A percentile compares a stretch with the other conserved stretches of the same genome.
phyloP scores from a whole-genome alignment of 1,140 invertebrate species.

The Andricus grossulariae region DNA sequence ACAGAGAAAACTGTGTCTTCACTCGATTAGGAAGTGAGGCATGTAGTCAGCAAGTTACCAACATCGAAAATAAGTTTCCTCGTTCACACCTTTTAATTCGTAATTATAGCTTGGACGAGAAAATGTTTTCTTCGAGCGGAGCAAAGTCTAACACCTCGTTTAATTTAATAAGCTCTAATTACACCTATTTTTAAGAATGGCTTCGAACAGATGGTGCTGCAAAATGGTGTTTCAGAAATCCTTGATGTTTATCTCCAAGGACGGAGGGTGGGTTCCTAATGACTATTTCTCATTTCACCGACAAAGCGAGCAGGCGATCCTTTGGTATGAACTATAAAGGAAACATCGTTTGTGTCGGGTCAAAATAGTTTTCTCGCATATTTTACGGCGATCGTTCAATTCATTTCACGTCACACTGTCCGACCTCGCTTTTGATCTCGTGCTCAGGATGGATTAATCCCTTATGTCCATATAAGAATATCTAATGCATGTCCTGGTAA shows the following conservation, averaged over 20 bases:
- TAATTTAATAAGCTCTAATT: constrained; percentile 7
- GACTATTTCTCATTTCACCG: constrained; percentile 6
- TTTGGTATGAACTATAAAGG: not conserved
- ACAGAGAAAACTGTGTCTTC: not conserved
- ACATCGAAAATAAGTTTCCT: not conserved
- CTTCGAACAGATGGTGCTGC: constrained; percentile 3
- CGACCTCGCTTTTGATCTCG: constrained; percentile 1
- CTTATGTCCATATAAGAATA: not conserved
- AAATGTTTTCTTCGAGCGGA: not conserved
- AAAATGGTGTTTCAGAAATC: constrained; percentile 11
- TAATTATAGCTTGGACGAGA: not conserved
- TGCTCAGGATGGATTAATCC: not conserved
- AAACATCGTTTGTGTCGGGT: not conserved
- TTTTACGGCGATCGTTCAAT: constrained; percentile 4
- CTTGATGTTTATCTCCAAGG: not conserved
- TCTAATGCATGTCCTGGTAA: not conserved
- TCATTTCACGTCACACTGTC: constrained; percentile 4
- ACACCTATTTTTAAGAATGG: not conserved
- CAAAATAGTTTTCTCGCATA: constrained; percentile 14
- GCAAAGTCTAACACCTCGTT: not conserved
- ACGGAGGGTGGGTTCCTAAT: not conserved
- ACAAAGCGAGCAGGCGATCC: constrained; percentile 2
- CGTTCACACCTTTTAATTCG: constrained; percentile 15
- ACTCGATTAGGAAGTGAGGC: not conserved
- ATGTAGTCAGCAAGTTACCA: not conserved